Conservation (phyloP, 2,113 vertebrate genomes). For the Barbus barbus region DNA sequence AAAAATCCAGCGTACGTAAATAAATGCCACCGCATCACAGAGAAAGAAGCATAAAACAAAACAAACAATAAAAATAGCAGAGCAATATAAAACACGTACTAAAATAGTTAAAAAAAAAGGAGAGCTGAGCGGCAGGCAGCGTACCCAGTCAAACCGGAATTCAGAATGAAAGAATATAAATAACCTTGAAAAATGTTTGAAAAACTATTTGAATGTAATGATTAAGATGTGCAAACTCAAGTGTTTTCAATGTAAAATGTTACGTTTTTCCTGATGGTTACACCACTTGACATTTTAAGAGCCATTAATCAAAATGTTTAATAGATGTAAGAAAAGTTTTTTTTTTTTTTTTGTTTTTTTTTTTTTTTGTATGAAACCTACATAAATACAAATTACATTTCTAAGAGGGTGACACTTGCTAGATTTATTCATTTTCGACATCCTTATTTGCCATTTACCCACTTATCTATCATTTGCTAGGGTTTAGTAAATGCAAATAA, state of each 20-base stretch:
- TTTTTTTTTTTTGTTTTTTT: too few relatives aligned
- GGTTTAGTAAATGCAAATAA: background rate
- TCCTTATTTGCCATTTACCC: background rate
- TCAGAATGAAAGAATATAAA: too few relatives aligned
- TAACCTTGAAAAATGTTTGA: background rate
- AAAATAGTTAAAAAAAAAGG: too few relatives aligned
- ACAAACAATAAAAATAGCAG: too few relatives aligned
- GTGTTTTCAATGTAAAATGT: background rate
- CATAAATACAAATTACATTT: background rate
- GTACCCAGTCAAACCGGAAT: too few relatives aligned
- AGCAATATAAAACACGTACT: too few relatives aligned
- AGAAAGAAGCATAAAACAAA: too few relatives aligned
- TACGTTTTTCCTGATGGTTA: background rate
- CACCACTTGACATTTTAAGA: background rate
- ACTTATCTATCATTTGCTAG: background rate
- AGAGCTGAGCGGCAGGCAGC: too few relatives aligned
- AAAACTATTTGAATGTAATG: background rate
- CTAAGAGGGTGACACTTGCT: background rate
- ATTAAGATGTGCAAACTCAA: background rate
- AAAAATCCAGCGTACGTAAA: too few relatives aligned
- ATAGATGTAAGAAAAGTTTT: too few relatives aligned
- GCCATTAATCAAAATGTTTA: too few relatives aligned
- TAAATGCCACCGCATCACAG: too few relatives aligned
- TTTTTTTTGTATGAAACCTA: background rate
- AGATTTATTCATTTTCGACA: background rate